Base-by-base conservation (phyloP, 2,888 invertebrate genomes). In the Chrysomela aeneicollis region DNA sequence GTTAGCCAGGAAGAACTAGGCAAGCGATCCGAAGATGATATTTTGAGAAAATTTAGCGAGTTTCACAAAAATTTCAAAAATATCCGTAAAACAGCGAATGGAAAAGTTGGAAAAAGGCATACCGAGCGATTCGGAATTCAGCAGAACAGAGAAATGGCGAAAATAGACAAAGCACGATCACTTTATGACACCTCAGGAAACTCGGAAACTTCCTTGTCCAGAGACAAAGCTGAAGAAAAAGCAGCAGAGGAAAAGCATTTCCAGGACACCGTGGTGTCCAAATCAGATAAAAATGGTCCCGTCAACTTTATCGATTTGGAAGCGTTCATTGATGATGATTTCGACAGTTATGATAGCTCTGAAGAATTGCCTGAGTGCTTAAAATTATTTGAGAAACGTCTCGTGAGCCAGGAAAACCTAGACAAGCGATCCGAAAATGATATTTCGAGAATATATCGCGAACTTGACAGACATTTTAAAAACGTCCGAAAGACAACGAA, bases 291-390 rank as follows among this genome's bases (percentile, higher is more conserved):
- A n/a, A n/a, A n/a, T n/a, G n/a, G n/a, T n/a, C n/a, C n/a, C n/a
- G n/a, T n/a, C n/a, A 51, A 51, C 17, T 3, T 17, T 3, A 2
- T 35, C 17, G 30, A 22, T 49, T 50, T 37, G 32, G 32, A 62
- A 32, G 63, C 65, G 21, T 67, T 63, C 30, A 59, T 67, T 10
- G 69, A 69, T 54, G 67, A 69, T 46, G 69, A 69, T 52, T 67
- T 67, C 46, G 35, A 59, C 53, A 67, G 69, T 51, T 64, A 61
- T 12, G 59, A 61, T 1, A 69, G 67, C 42, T 67, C 65, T 9
- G 61, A 67, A 15, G 67, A 65, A 12, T 10, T 52, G 3, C n/a
- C n/a, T n/a, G 59, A 61, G 3, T 9, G 50, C n/a, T n/a, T 68
- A 15, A 50, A 53, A n/a, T 61, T 46, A 49, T 26, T 57, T n/a